Conservation (phyloP, 2,888 invertebrate genomes). For the Cephonodes hylas region DNA sequence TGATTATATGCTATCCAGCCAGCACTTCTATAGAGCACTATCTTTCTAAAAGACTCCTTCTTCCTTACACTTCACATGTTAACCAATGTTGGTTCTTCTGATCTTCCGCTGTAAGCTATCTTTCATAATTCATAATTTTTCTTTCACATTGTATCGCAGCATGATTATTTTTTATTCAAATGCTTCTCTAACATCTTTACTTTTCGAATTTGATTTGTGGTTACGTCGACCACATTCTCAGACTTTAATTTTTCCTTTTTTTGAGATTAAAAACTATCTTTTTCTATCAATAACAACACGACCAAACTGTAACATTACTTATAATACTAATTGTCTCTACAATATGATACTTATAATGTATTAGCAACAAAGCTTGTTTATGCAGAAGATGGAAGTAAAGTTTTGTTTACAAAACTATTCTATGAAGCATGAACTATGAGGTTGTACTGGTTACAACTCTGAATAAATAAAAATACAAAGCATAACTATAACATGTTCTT, state of each 20-base stretch:
- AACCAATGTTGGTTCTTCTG: neutral
- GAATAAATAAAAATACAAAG: constrained; percentile 40
- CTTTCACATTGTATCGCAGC: constrained; percentile 8
- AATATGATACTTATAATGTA: neutral
- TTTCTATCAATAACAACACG: constrained; percentile 64
- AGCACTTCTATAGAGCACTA: constrained; percentile 5
- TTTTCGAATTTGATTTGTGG: neutral
- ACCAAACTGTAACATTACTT: constrained; percentile 67
- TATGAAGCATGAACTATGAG: constrained; percentile 19
- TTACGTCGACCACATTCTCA: constrained; percentile 15
- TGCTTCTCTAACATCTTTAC: constrained; percentile 8
- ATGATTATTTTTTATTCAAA: constrained; percentile 12
- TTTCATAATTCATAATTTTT: neutral
- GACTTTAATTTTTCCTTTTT: constrained; percentile 27
- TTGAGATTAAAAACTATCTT: constrained; percentile 16
- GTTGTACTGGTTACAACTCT: constrained; percentile 9
- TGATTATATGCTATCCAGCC: neutral
- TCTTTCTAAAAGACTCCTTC: neutral
- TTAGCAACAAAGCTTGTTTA: constrained; percentile 1
- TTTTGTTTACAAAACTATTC: neutral
- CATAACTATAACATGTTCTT: constrained; percentile 68
- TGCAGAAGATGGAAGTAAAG: neutral
- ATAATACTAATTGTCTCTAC: constrained; percentile 19
- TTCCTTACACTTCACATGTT: neutral
- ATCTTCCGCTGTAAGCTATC: neutral